phyloP scores from a whole-genome alignment of 2,888 invertebrate genomes.

The Priocnemis perturbator region DNA sequence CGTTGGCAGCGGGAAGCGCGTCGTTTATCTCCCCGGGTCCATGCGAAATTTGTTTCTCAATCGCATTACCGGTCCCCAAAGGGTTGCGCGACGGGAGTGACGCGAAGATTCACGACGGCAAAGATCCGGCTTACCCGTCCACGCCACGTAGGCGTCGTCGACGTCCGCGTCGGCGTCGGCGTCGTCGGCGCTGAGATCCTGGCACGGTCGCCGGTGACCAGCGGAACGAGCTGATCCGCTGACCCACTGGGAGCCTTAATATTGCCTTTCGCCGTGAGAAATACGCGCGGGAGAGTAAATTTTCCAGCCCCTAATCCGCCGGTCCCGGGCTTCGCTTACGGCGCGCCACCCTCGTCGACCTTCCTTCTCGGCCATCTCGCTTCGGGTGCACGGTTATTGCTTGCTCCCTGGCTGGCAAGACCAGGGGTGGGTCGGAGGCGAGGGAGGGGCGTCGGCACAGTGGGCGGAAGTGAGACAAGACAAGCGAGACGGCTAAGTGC shows the following conservation, averaged over 20 bases:
- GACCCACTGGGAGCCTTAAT: constrained; percentile 40
- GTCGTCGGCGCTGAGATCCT: no score
- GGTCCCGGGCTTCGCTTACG: neutral
- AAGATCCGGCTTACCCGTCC: no score
- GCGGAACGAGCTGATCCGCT: constrained; percentile 32
- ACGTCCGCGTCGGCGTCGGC: no score
- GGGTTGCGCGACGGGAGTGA: no score
- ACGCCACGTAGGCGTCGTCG: no score
- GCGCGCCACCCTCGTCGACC: constrained; percentile 5
- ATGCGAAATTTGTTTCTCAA: no score
- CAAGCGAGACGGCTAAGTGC: constrained; percentile 62
- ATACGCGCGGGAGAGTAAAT: constrained; percentile 42
- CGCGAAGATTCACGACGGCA: no score
- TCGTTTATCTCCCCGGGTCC: no score
- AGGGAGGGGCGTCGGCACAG: constrained; percentile 18
- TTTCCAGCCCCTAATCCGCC: constrained; percentile 21
- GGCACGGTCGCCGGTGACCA: neutral
- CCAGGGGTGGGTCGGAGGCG: no score
- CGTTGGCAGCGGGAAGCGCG: no score
- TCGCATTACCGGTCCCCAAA: no score
- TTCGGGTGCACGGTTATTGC: constrained; percentile 40
- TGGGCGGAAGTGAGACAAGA: constrained; percentile 52
- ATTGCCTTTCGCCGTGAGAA: constrained; percentile 45
- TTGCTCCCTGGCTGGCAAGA: constrained; percentile 1
- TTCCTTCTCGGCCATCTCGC: constrained; percentile 29